phyloP scores from a whole-genome alignment of 1,140 invertebrate species.

The Drosophila punjabiensis region DNA sequence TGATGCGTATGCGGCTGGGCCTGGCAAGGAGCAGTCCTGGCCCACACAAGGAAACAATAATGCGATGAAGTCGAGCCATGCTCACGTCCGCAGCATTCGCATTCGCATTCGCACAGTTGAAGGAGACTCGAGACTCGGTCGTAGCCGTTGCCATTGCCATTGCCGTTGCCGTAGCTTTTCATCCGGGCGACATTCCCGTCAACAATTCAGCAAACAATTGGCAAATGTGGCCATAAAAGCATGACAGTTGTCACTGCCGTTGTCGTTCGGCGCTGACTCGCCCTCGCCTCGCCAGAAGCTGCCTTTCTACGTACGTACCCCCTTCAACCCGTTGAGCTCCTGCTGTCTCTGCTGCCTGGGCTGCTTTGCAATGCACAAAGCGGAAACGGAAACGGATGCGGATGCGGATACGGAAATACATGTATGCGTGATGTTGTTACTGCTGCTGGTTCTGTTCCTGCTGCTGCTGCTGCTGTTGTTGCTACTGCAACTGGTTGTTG shows the following conservation, averaged over 20 bases:
- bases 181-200: conserved; percentile 72
- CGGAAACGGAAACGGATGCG: conserved; percentile 77
- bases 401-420: conserved; percentile 79
- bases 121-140: conserved; percentile 6
- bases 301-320: not conserved
- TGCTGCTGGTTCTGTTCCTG: conserved; percentile 6
- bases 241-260: conserved; percentile 71
- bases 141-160: not conserved
- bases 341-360: conserved; percentile 51
- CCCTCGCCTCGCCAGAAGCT: conserved; percentile 8
- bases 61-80: conserved; percentile 52
- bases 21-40: conserved; percentile 23
- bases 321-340: conserved; percentile 15
- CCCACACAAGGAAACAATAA: conserved; percentile 42
- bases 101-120: conserved; percentile 27
- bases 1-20: conserved; percentile 22
- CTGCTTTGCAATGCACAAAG: conserved; percentile 77
- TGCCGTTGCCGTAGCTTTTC: conserved; percentile 38
- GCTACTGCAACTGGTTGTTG: conserved; percentile 52
- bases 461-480: conserved; percentile 12
- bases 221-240: conserved; percentile 82
- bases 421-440: conserved; percentile 71
- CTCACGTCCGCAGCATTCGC: conserved; percentile 13
- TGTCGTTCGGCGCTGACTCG: conserved; percentile 53
- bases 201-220: conserved; percentile 83